Conservation (phyloP, 2,888 invertebrate species). For the Stegophylla sp. region DNA sequence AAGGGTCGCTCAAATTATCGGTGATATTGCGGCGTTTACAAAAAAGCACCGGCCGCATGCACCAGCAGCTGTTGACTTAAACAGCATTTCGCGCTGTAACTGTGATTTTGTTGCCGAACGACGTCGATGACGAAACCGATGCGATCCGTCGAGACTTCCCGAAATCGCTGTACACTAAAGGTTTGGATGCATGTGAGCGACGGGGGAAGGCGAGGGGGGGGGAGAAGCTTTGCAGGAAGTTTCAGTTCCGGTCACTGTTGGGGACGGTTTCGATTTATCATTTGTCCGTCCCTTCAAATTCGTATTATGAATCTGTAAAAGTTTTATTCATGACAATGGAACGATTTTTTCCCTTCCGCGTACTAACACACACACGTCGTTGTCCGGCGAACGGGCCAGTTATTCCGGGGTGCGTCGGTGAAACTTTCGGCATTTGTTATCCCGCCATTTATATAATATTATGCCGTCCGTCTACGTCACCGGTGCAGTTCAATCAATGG, state of each 20-base stretch:
- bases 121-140: neutral
- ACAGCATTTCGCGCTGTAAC: neutral
- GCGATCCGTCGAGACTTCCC: conserved; percentile 6
- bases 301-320: conserved; percentile 50
- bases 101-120: neutral
- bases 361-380: neutral
- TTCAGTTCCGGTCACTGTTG: conserved; percentile 28
- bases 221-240: conserved; percentile 25
- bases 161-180: neutral
- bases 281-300: conserved; percentile 1
- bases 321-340: conserved; percentile 38
- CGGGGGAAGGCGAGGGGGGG: neutral
- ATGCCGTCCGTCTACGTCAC: neutral
- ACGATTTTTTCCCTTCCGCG: neutral
- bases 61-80: too few species aligned
- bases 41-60: too few species aligned
- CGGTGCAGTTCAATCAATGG: conserved; percentile 22
- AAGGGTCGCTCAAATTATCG: too few species aligned
- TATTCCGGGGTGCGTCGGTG: neutral
- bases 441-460: neutral
- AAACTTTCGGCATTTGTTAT: neutral
- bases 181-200: neutral
- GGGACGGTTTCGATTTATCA: conserved; percentile 40
- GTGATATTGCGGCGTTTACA: too few species aligned
- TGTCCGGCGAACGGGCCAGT: neutral